Evolutionary conservation across 2,797 vertebrate species (phyloP).

Genomic region (Gallirallus australis): DNA sequence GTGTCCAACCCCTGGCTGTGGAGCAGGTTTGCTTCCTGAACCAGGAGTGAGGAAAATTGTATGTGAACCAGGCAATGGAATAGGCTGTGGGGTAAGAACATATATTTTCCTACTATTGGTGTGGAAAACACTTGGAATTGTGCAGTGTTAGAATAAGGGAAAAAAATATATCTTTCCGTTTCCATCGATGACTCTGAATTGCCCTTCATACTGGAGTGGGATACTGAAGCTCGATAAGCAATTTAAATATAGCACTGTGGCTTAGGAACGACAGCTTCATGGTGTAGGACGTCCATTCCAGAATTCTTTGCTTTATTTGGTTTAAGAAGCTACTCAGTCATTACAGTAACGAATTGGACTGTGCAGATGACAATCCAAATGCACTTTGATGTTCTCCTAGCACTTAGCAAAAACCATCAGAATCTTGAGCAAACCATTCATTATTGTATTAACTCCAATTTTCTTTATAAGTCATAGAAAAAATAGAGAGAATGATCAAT

Average conservation of each 20-base stretch:
- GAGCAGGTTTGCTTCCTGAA: conserved; percentile 87
- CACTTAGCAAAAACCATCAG: neutral
- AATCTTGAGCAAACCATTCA: neutral
- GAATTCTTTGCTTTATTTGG: conserved; percentile 47
- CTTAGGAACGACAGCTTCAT: conserved; percentile 8
- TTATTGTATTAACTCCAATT: neutral
- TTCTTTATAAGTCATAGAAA: neutral
- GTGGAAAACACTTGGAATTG: neutral
- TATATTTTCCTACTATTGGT: neutral
- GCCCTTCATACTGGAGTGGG: neutral
- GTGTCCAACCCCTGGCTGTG: conserved; percentile 89
- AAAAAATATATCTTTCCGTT: neutral
- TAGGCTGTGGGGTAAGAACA: conserved; percentile 89
- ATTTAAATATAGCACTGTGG: neutral
- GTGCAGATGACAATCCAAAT: neutral
- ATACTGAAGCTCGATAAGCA: neutral
- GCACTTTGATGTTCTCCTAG: neutral
- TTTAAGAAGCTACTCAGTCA: conserved; percentile 32
- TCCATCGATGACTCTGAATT: neutral
- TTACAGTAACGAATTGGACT: neutral
- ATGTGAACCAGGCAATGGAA: conserved; percentile 76
- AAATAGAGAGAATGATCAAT: neutral
- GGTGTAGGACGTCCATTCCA: neutral
- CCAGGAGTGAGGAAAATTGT: conserved; percentile 77
- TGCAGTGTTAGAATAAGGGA: fast-evolving